Percentiles rank a stretch among this genome's conserved stretches.
These are phyloP conservation scores for Habrosyne pyritoides DNA, from an alignment of 2,888 invertebrate species.

Conservation along the genomic window DNA sequence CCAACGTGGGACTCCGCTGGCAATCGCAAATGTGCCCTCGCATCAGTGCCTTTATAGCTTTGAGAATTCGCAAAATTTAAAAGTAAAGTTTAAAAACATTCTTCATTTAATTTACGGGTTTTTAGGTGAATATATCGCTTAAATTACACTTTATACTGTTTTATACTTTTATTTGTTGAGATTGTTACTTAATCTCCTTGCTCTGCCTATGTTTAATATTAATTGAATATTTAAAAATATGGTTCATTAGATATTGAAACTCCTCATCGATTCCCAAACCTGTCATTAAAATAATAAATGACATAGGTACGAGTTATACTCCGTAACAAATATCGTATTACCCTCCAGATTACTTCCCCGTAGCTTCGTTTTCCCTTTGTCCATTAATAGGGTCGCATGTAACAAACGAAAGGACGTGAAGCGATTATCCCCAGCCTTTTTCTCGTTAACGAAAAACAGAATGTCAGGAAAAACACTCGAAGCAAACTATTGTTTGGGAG, in stretches of 20 bases:
- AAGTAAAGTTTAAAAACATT: constrained; percentile 49
- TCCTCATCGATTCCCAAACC: not conserved
- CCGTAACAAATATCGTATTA: not conserved
- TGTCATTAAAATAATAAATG: not conserved
- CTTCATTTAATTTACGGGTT: constrained; percentile 46
- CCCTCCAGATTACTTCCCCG: constrained; percentile 18
- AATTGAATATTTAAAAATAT: too few relatives aligned
- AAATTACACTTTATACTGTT: constrained; percentile 18
- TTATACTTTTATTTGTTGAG: constrained; percentile 14
- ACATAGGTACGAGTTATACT: not conserved
- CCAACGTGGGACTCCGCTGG: constrained; percentile 41
- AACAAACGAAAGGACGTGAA: constrained; percentile 9
- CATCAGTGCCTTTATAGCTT: constrained; percentile 59
- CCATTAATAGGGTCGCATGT: constrained; percentile 20
- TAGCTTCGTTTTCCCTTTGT: constrained; percentile 21
- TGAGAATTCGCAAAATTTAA: constrained; percentile 46
- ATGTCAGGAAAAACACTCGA: constrained; percentile 1
- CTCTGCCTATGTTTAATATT: too few relatives aligned
- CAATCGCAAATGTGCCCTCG: constrained; percentile 56
- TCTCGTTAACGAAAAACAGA: constrained; percentile 14
- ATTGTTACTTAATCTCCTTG: not conserved
- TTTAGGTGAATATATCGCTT: constrained; percentile 22
- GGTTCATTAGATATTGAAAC: not conserved
- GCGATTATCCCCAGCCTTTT: constrained; percentile 15
- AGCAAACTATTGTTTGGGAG: not conserved